Evolutionary conservation across 1,140 invertebrate genomes (phyloP), one percentile per base, ranked within the genome.

Genomic region (Dryas iulia): DNA sequence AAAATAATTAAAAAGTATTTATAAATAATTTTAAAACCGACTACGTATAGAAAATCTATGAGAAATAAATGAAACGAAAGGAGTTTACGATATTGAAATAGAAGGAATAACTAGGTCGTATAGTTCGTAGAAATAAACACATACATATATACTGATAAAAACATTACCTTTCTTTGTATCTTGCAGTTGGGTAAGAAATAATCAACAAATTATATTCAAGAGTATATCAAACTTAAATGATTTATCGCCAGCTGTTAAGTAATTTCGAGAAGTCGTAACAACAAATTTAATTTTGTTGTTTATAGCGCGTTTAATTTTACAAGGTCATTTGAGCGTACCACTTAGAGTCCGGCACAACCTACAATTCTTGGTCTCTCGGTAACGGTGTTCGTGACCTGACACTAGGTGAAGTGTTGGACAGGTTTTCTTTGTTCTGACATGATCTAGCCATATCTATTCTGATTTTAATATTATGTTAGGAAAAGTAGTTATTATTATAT

Each of bases 261-360:
- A 8, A 21, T 35, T 52, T 59, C 18, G 59, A 25, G 47, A 56
- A 61, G 21, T 61, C 25, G 12, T 68, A 61, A 56, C 60, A 35
- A 52, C 33, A 35, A 14, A 56, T 60, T 47, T 47, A 24, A 24
- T 35, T 47, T 53, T 59, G 18, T 66, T 66, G 39, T 66, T 59
- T 60, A 61, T 68, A 61, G 31, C 59, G 60, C 58, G 35, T 68
- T 68, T 57, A 35, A 52, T 33, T 35, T 30, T 60, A 68, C 52
- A 68, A 68, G 66, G 66, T 47, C 59, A 39, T 68, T 61, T 21
- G 56, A 68, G 21, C 23, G 66, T 61, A 31, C 35, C 52, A 61
- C 66, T 56, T 60, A 56, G 60, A 57, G 59, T 57, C 59, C 54
- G 47, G 59, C 47, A 53, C 47, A 60, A 61, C 59, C 66, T 68